These are phyloP conservation scores for Sminthurinus aureus DNA, from an alignment of 2,888 invertebrate genomes.

Conservation along the genomic window DNA sequence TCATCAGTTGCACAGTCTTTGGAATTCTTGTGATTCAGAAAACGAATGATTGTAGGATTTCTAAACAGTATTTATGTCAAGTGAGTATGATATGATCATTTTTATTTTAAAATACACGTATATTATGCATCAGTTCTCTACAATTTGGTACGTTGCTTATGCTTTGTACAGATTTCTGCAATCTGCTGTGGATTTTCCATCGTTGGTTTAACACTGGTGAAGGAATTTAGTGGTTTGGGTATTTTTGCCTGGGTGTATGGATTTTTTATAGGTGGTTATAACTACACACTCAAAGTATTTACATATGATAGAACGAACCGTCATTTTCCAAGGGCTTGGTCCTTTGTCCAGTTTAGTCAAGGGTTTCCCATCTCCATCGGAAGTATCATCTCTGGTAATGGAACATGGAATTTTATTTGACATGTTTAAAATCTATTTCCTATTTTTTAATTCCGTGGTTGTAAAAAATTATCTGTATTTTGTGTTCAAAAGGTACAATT, in stretches of 20 bases:
- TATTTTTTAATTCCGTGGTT: neutral
- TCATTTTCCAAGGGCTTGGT: conserved; percentile 88
- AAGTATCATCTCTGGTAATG: conserved; percentile 78
- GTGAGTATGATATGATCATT: conserved; percentile 29
- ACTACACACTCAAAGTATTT: conserved; percentile 88
- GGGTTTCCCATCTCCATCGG: conserved; percentile 85
- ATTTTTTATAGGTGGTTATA: conserved; percentile 86
- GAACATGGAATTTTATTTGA: neutral
- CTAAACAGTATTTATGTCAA: conserved; percentile 80
- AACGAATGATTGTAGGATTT: conserved; percentile 83
- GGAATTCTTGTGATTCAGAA: conserved; percentile 83
- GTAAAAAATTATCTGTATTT: neutral
- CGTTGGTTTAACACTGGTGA: conserved; percentile 45
- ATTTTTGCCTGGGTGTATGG: conserved; percentile 66
- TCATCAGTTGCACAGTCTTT: conserved; percentile 80
- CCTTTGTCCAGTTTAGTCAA: conserved; percentile 86
- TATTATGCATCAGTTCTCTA: too few species aligned
- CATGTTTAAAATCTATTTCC: neutral
- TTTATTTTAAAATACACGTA: too few species aligned
- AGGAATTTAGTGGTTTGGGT: conserved; percentile 76
- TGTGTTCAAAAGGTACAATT: neutral
- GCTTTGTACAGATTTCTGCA: conserved; percentile 44
- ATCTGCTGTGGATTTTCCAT: conserved; percentile 51
- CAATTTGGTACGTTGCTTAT: neutral
- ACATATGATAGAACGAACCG: conserved; percentile 84